phyloP scores from a whole-genome alignment of 2,113 vertebrate species.

The Dendropsophus ebraccatus region DNA sequence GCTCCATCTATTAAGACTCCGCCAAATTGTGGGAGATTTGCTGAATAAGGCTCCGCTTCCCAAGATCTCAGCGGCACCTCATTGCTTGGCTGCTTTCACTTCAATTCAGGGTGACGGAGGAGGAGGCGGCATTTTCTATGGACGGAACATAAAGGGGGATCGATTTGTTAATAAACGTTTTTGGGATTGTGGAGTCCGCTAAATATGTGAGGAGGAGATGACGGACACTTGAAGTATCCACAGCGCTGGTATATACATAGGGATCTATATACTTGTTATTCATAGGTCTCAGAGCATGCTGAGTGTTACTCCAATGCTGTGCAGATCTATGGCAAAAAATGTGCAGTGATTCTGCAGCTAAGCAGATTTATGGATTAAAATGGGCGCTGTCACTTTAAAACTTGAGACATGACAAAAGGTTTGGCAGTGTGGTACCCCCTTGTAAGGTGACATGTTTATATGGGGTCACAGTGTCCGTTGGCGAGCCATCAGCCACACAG shows the following conservation, averaged over 20 bases:
- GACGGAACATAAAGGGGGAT: background rate
- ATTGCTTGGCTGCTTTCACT: constrained; percentile 1
- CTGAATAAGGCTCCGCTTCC: constrained; percentile 3
- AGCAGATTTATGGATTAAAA: no score
- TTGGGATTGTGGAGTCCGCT: background rate
- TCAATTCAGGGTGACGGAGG: background rate
- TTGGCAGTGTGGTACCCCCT: no score
- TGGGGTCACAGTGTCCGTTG: background rate
- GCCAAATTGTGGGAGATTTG: background rate
- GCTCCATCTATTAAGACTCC: constrained; percentile 1
- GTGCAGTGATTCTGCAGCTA: no score
- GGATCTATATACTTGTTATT: no score
- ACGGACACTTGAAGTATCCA: background rate
- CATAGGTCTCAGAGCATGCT: no score
- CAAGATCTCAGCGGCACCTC: background rate
- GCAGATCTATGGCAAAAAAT: no score
- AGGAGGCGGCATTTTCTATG: background rate
- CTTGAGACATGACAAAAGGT: no score
- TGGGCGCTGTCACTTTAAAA: no score
- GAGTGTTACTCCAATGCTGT: no score
- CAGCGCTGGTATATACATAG: no score
- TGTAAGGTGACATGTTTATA: background rate
- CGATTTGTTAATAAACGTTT: background rate
- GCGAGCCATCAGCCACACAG: background rate
- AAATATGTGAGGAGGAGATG: background rate